Conservation (phyloP, 2,113 vertebrate species). For the Stigmatopora nigra region DNA sequence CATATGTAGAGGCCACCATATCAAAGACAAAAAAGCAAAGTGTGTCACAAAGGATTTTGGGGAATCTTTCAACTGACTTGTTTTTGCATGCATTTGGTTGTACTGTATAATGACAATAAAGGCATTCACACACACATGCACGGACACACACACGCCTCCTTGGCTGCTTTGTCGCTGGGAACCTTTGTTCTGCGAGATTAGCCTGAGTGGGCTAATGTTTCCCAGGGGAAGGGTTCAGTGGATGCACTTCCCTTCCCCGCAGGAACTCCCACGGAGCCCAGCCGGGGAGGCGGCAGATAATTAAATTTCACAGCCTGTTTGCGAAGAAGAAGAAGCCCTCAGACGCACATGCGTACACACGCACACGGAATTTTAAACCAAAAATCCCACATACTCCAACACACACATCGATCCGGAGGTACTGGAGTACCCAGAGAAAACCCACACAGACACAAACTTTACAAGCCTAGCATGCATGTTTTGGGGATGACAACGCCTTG, state of each 20-base stretch:
- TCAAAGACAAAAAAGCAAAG: background rate
- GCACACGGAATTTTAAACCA: conserved; percentile 36
- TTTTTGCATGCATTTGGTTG: too few species aligned
- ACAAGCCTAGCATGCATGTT: too few species aligned
- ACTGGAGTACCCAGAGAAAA: too few species aligned
- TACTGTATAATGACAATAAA: background rate
- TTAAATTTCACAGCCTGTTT: conserved; percentile 79
- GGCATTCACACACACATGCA: conserved; percentile 12
- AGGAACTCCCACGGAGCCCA: conserved; percentile 67
- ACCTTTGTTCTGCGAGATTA: conserved; percentile 76
- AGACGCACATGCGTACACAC: conserved; percentile 43
- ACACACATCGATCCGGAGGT: too few species aligned
- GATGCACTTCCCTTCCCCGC: conserved; percentile 74
- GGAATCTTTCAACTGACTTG: too few species aligned
- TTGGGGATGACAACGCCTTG: conserved; percentile 33
- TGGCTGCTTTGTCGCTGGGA: conserved; percentile 65
- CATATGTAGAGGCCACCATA: background rate
- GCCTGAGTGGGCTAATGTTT: conserved; percentile 76
- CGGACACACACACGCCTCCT: conserved; percentile 39
- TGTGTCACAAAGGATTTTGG: conserved; percentile 3
- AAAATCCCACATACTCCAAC: background rate
- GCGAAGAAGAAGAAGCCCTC: conserved; percentile 65
- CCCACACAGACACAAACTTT: too few species aligned
- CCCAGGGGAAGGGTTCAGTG: conserved; percentile 74
- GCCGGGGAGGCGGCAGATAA: conserved; percentile 74